Percentiles rank a stretch among this genome's conserved stretches.
Conservation (phyloP, 35 echinoderm and acorn worm genomes). For the Ptychodera flava region DNA sequence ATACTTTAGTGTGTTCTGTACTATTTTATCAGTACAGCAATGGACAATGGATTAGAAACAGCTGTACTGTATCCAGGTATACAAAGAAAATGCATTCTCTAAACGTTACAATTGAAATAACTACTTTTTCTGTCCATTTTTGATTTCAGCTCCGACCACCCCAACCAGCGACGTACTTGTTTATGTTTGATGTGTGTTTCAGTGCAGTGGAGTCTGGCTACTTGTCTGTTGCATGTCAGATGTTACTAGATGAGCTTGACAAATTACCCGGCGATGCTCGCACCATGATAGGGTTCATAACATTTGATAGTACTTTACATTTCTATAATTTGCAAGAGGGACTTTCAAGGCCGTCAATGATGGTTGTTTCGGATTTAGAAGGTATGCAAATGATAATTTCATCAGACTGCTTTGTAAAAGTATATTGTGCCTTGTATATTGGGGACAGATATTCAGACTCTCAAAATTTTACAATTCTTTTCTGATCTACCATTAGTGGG, state of each 20-base stretch:
- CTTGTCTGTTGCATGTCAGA: conserved; percentile 81
- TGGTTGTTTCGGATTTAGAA: conserved; percentile 89
- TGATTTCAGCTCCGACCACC: conserved; percentile 72
- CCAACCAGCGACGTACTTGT: conserved; percentile 95
- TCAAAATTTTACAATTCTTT: no score
- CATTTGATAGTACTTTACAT: conserved; percentile 91
- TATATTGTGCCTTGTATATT: no score
- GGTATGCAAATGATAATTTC: conserved; percentile 31
- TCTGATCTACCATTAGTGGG: no score
- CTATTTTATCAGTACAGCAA: no score
- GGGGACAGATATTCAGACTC: no score
- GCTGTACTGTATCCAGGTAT: no score
- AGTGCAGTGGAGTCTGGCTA: conserved; percentile 90
- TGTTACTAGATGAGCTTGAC: conserved; percentile 60
- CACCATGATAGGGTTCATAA: conserved; percentile 83
- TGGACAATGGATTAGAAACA: no score
- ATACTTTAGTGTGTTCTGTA: no score
- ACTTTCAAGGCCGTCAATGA: conserved; percentile 78
- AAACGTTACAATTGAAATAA: no score
- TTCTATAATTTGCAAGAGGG: conserved; percentile 95
- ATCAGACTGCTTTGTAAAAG: no score
- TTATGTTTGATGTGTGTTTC: conserved; percentile 89
- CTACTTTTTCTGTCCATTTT: no score
- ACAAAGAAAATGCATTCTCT: no score
- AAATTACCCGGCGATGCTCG: conserved; percentile 87